Evolutionary conservation across 2,113 vertebrate species (phyloP).

Genomic region (Mixornis gularis): DNA sequence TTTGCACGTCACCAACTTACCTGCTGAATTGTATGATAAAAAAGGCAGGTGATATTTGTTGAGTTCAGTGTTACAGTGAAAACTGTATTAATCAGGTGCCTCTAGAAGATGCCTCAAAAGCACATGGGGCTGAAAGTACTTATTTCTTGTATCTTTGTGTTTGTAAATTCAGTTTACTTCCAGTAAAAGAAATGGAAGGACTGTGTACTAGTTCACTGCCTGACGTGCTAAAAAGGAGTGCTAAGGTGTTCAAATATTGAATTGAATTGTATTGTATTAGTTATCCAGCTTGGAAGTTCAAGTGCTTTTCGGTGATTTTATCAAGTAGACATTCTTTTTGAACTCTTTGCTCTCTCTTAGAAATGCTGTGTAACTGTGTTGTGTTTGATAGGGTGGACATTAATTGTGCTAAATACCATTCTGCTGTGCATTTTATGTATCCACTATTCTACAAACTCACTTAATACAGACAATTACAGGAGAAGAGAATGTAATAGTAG

Average conservation of each 20-base stretch:
- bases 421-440: background rate
- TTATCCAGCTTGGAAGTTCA: background rate
- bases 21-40: background rate
- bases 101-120: background rate
- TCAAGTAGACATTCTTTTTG: background rate
- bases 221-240: background rate
- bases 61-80: background rate
- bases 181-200: background rate
- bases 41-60: slow-evolving; percentile 4
- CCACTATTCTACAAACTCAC: background rate
- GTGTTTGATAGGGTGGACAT: background rate
- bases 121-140: background rate
- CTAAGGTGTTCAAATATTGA: background rate
- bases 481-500: background rate
- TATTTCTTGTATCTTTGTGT: background rate
- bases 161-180: background rate
- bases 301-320: background rate
- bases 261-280: background rate
- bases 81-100: slow-evolving; percentile 28
- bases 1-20: slow-evolving; percentile 29
- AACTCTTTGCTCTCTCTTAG: background rate
- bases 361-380: background rate
- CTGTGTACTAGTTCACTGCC: background rate
- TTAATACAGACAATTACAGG: background rate
- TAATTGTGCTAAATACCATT: background rate